These are phyloP conservation scores for Apocrypta bakeri DNA, from an alignment of 1,140 invertebrate species.

Conservation along the genomic window DNA sequence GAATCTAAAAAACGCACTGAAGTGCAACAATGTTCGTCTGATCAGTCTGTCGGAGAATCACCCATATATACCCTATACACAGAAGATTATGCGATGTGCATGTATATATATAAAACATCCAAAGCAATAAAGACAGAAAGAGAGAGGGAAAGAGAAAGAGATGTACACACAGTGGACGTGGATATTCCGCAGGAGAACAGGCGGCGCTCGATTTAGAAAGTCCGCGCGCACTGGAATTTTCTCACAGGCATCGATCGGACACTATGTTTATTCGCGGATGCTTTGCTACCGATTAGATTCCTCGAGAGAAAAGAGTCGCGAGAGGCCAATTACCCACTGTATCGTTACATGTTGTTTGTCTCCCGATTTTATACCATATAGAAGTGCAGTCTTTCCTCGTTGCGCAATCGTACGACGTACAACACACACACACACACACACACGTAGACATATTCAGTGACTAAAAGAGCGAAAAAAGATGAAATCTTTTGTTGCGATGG, in stretches of 20 bases:
- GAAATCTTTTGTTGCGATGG: not conserved
- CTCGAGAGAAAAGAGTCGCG: not conserved
- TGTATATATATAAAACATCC: too few species aligned
- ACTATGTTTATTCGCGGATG: slow-evolving; percentile 12
- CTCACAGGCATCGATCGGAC: slow-evolving; percentile 36
- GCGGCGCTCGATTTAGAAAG: slow-evolving; percentile 49
- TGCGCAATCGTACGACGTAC: not conserved
- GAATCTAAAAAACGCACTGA: too few species aligned
- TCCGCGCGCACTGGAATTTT: slow-evolving; percentile 26
- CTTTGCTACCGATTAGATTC: slow-evolving; percentile 1
- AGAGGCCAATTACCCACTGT: slow-evolving; percentile 27
- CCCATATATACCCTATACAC: too few species aligned
- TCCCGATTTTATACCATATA: not conserved
- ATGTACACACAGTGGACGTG: slow-evolving; percentile 38
- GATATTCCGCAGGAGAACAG: slow-evolving; percentile 38
- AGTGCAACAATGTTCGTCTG: too few species aligned
- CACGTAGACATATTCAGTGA: slow-evolving; percentile 14
- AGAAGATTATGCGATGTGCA: too few species aligned
- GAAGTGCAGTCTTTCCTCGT: not conserved
- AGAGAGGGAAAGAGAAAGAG: not conserved
- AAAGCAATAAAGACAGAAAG: too few species aligned
- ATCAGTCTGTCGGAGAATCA: too few species aligned
- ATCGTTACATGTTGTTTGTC: not conserved
- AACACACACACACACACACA: not conserved
- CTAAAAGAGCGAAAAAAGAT: not conserved